Conservation (phyloP, 2,113 vertebrate genomes). For the Actenoides lindsayi region DNA sequence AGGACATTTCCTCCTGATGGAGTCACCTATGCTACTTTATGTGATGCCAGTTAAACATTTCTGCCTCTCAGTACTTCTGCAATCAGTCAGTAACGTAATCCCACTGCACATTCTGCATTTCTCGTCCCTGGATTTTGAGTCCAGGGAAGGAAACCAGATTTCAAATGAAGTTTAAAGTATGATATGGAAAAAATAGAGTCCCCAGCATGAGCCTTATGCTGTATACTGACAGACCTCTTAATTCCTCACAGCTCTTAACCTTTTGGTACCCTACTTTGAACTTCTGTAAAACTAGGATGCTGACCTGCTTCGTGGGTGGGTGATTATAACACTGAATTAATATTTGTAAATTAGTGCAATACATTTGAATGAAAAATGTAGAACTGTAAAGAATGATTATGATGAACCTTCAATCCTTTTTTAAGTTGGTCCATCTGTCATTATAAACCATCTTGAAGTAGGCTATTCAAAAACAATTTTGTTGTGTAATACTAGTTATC, state of each 20-base stretch:
- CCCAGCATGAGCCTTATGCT: slow-evolving; percentile 47
- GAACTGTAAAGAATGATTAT: slow-evolving; percentile 57
- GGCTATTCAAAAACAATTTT: slow-evolving; percentile 56
- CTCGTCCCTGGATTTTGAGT: neutral
- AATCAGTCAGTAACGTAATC: neutral
- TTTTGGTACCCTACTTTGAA: slow-evolving; percentile 9
- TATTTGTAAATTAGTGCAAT: slow-evolving; percentile 59
- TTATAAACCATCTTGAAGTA: slow-evolving; percentile 60
- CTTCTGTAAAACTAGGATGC: slow-evolving; percentile 54
- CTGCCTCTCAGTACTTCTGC: neutral
- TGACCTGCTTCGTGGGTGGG: slow-evolving; percentile 52
- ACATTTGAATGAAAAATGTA: slow-evolving; percentile 63
- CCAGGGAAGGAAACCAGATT: slow-evolving; percentile 16
- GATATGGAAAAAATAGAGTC: slow-evolving; percentile 40
- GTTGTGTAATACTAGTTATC: slow-evolving; percentile 17
- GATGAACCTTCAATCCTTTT: slow-evolving; percentile 58
- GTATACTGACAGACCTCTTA: slow-evolving; percentile 42
- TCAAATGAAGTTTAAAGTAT: slow-evolving; percentile 24
- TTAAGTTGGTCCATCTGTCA: slow-evolving; percentile 66
- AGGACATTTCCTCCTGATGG: neutral
- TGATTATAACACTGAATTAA: slow-evolving; percentile 63
- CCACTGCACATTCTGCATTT: neutral
- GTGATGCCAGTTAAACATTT: neutral
- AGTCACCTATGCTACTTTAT: neutral
- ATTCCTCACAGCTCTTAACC: slow-evolving; percentile 61